Percentiles rank a stretch among this genome's conserved stretches.
Evolutionary conservation across 1,140 invertebrate species (phyloP).

Genomic region (Pseudomyrmex cubaensis): DNA sequence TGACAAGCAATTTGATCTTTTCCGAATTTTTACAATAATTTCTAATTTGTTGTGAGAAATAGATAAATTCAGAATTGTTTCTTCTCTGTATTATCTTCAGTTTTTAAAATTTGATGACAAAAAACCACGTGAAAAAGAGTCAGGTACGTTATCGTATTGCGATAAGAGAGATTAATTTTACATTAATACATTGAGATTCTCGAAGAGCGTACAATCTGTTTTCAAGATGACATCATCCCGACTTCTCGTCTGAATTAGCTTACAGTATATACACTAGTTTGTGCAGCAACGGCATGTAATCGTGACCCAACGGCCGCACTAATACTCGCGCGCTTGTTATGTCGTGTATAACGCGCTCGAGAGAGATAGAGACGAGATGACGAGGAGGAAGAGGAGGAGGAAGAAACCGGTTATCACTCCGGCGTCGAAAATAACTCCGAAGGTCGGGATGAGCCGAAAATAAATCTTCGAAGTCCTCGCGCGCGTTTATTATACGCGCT

Average conservation of each 20-base stretch:
- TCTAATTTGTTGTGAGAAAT: too few species aligned
- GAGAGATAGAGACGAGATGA: too few species aligned
- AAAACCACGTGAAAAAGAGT: too few species aligned
- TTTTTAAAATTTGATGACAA: too few species aligned
- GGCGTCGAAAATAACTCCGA: constrained; percentile 47
- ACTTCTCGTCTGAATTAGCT: background rate
- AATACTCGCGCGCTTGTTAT: background rate
- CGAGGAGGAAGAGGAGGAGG: too few species aligned
- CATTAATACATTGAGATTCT: too few species aligned
- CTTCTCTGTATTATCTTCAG: too few species aligned
- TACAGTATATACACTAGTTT: background rate
- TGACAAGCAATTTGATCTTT: too few species aligned
- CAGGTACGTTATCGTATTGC: too few species aligned
- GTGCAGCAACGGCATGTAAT: background rate
- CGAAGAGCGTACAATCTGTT: background rate
- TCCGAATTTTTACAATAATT: too few species aligned
- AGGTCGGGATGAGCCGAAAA: constrained; percentile 26
- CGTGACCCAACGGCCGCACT: background rate
- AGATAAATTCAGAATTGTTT: too few species aligned
- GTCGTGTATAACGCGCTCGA: background rate
- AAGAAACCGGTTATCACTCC: constrained; percentile 41
- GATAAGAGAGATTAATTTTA: too few species aligned
- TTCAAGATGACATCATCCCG: background rate
- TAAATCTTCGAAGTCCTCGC: constrained; percentile 9
- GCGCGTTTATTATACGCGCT: background rate